A percentile compares a stretch with the other conserved stretches of the same genome.
phyloP scores from a whole-genome alignment of 2,888 invertebrate species.

The Drosophila bunnanda region DNA sequence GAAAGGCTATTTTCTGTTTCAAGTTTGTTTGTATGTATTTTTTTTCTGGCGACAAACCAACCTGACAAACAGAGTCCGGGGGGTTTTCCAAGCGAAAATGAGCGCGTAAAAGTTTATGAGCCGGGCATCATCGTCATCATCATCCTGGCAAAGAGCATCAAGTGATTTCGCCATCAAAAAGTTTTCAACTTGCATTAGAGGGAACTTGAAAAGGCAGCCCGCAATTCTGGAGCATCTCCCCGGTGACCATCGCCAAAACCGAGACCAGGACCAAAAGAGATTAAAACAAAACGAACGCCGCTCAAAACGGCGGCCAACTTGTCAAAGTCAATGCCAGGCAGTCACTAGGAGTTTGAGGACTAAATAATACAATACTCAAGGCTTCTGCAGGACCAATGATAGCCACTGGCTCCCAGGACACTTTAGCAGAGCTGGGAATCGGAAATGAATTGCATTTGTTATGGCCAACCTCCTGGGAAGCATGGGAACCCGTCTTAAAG shows the following conservation, averaged over 20 bases:
- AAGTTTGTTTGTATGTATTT: not conserved
- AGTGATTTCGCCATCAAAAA: conserved; percentile 77
- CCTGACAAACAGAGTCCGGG: conserved; percentile 50
- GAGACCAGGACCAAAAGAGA: conserved; percentile 55
- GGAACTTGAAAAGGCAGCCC: conserved; percentile 50
- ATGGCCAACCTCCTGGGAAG: conserved; percentile 54
- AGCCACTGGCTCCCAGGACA: conserved; percentile 44
- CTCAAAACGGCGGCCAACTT: conserved; percentile 69
- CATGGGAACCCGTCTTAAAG: not conserved
- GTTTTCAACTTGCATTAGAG: conserved; percentile 72
- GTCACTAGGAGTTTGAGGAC: conserved; percentile 32
- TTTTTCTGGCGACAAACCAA: conserved; percentile 61
- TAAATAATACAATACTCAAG: conserved; percentile 52
- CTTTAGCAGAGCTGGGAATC: conserved; percentile 58
- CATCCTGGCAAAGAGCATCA: conserved; percentile 56
- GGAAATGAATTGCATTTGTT: conserved; percentile 77
- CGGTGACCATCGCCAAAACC: conserved; percentile 47
- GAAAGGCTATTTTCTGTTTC: conserved; percentile 72
- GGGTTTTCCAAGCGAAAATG: conserved; percentile 46
- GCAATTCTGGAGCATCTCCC: conserved; percentile 56
- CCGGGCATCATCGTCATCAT: conserved; percentile 35
- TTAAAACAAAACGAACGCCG: conserved; percentile 66
- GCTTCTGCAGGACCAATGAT: conserved; percentile 45
- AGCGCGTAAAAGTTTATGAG: conserved; percentile 77
- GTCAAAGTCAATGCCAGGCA: conserved; percentile 66